Conservation (phyloP, 2,113 vertebrate species). For the Loxodonta africana region DNA sequence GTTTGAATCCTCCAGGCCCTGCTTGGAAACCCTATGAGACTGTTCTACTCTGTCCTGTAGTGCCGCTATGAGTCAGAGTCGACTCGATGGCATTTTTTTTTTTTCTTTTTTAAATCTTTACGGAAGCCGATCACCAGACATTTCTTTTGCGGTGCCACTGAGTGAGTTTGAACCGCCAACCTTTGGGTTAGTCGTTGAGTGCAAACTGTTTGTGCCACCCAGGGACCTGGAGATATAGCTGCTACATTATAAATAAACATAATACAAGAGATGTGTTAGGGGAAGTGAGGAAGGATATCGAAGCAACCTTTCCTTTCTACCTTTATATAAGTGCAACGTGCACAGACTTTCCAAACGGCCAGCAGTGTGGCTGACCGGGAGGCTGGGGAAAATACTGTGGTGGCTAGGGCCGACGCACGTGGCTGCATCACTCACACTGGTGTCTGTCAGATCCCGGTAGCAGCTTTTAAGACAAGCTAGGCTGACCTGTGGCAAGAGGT, state of each 20-base stretch:
- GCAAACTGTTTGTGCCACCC: too few species aligned
- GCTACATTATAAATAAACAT: slow-evolving; percentile 21
- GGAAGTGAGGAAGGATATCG: not conserved
- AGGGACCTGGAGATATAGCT: not conserved
- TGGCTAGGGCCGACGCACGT: not conserved
- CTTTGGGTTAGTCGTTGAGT: too few species aligned
- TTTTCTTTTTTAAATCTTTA: too few species aligned
- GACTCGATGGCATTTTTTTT: too few species aligned
- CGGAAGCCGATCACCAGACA: too few species aligned
- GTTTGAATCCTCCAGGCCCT: too few species aligned
- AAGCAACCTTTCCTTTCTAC: not conserved
- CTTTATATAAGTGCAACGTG: not conserved
- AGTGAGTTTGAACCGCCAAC: too few species aligned
- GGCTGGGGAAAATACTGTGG: not conserved
- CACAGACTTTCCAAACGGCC: not conserved
- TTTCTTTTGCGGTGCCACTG: too few species aligned
- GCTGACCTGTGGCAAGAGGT: not conserved
- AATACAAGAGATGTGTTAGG: too few species aligned
- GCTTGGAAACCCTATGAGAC: too few species aligned
- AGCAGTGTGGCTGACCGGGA: not conserved
- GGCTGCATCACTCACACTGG: not conserved
- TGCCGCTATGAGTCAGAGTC: too few species aligned
- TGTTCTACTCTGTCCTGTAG: too few species aligned
- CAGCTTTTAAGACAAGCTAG: not conserved
- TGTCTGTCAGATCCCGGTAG: not conserved